Evolutionary conservation across 2,113 vertebrate genomes (phyloP).

Genomic region (Bubo blakistoni): DNA sequence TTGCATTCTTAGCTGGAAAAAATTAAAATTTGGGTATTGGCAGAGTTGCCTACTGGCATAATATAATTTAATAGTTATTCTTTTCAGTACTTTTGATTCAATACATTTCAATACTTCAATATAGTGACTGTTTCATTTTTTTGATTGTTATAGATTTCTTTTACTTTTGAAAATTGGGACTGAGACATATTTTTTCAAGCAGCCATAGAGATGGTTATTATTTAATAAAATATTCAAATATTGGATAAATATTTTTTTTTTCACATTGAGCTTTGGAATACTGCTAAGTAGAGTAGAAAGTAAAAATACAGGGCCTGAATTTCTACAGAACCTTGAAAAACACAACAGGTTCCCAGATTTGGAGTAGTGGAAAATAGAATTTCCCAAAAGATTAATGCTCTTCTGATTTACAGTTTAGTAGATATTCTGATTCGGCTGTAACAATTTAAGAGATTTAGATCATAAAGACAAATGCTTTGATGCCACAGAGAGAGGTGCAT

Average conservation of each 20-base stretch:
- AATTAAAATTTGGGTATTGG: background rate
- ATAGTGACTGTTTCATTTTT: background rate
- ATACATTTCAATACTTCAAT: background rate
- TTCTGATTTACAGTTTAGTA: background rate
- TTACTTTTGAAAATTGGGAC: background rate
- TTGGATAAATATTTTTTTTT: background rate
- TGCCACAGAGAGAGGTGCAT: background rate
- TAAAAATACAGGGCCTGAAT: background rate
- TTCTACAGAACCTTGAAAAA: background rate
- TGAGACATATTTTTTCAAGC: background rate
- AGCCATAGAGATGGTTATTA: background rate
- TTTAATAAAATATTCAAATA: background rate
- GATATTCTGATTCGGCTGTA: background rate
- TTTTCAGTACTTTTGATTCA: background rate
- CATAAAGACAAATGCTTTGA: constrained; percentile 10
- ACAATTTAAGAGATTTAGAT: background rate
- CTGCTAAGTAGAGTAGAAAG: background rate
- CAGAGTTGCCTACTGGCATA: background rate
- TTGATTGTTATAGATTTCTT: background rate
- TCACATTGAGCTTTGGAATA: background rate
- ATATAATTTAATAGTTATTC: background rate
- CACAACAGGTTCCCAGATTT: background rate
- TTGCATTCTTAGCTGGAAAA: background rate
- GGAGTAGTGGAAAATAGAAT: background rate
- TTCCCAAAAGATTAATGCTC: background rate